Percentiles rank a stretch among this genome's conserved stretches.
phyloP scores from a whole-genome alignment of 2,797 vertebrate species.

The Orientallactaga sibirica region DNA sequence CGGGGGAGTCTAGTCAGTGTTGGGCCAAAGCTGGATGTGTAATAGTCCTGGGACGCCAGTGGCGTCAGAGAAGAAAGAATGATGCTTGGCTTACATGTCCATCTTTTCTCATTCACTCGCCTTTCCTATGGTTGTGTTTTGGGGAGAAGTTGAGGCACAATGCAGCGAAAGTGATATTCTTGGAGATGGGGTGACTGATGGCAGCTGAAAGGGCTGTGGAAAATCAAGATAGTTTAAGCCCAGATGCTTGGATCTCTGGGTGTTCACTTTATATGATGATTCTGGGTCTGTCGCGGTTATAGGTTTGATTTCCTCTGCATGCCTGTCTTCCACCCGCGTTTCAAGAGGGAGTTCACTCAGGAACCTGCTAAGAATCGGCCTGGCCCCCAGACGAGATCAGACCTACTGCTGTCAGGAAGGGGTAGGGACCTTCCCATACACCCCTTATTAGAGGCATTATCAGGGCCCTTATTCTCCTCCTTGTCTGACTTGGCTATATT shows the following conservation, averaged over 20 bases:
- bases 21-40: not conserved
- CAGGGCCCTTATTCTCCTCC: slow-evolving; percentile 29
- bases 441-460: slow-evolving; percentile 65
- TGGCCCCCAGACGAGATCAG: slow-evolving; percentile 95
- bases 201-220: slow-evolving; percentile 54
- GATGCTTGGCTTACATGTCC: slow-evolving; percentile 29
- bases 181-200: slow-evolving; percentile 34
- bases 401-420: slow-evolving; percentile 95
- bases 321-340: slow-evolving; percentile 95
- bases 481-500: slow-evolving; percentile 69
- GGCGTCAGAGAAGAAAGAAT: slow-evolving; percentile 30
- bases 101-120: slow-evolving; percentile 59
- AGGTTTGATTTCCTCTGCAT: slow-evolving; percentile 98
- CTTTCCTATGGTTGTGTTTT: slow-evolving; percentile 52
- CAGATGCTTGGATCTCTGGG: slow-evolving; percentile 66
- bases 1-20: not conserved
- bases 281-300: slow-evolving; percentile 82
- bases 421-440: slow-evolving; percentile 87
- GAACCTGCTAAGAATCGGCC: slow-evolving; percentile 92
- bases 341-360: slow-evolving; percentile 93
- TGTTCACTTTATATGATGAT: slow-evolving; percentile 71
- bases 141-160: slow-evolving; percentile 50
- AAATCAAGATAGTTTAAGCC: slow-evolving; percentile 55
- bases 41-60: slow-evolving; percentile 21
- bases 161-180: slow-evolving; percentile 14